These are phyloP conservation scores for Babylonia areolata DNA, from an alignment of 1,140 invertebrate genomes.

Conservation along the genomic window DNA sequence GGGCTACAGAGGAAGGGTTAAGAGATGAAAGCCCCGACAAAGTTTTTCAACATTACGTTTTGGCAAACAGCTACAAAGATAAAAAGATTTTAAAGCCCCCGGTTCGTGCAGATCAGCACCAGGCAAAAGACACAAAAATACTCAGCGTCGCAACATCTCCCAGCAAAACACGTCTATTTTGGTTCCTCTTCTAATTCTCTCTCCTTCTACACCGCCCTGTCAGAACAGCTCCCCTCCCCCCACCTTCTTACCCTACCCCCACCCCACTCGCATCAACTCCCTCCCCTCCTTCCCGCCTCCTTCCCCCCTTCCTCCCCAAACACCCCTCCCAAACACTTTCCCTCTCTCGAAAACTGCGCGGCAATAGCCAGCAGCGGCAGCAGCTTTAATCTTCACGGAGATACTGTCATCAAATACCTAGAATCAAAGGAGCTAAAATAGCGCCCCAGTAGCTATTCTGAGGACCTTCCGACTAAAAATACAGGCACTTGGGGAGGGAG, in stretches of 20 bases:
- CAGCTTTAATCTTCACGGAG: background rate
- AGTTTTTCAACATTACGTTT: no score
- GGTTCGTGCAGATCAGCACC: no score
- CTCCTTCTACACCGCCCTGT: background rate
- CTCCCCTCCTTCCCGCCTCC: background rate
- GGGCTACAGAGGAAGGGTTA: no score
- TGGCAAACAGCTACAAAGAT: no score
- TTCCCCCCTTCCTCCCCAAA: background rate
- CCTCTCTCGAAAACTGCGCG: background rate
- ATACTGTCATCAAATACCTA: slow-evolving; percentile 7
- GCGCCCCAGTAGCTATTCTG: background rate
- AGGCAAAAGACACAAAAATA: no score
- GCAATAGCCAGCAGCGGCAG: no score
- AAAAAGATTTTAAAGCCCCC: no score
- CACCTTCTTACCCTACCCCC: background rate
- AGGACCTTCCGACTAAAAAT: background rate
- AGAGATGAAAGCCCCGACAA: no score
- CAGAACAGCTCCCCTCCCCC: background rate
- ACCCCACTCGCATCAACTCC: background rate
- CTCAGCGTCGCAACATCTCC: background rate
- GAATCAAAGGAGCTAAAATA: slow-evolving; percentile 4
- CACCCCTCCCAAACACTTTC: no score
- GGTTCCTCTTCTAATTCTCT: background rate
- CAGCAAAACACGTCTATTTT: background rate
- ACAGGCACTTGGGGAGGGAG: background rate